Conservation (phyloP, 2,888 invertebrate species). For the Gastracanthus pulcherrimus region DNA sequence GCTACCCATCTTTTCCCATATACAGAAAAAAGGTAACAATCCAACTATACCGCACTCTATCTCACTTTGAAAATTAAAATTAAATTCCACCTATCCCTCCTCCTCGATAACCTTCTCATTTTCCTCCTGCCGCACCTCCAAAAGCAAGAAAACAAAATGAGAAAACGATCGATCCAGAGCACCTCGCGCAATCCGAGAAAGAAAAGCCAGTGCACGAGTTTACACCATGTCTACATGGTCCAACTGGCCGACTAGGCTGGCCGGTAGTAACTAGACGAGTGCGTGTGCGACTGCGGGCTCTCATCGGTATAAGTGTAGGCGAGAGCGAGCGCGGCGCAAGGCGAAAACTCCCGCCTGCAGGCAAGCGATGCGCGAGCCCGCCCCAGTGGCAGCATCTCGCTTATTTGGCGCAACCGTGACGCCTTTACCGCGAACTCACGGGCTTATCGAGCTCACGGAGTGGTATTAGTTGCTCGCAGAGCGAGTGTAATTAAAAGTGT, state of each 20-base stretch:
- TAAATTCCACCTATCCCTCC: too few relatives aligned
- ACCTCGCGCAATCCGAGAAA: too few relatives aligned
- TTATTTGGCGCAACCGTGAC: slow-evolving; percentile 51
- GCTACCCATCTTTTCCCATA: slow-evolving; percentile 69
- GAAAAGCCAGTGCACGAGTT: too few relatives aligned
- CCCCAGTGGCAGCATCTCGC: too few relatives aligned
- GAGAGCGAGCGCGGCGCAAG: neutral
- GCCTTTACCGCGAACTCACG: neutral
- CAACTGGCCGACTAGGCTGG: slow-evolving; percentile 48
- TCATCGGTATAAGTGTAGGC: neutral
- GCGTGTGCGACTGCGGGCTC: slow-evolving; percentile 67
- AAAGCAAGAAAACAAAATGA: neutral
- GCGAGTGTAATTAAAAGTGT: too few relatives aligned
- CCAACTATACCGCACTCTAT: neutral
- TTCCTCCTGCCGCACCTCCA: neutral
- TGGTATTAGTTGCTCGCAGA: too few relatives aligned
- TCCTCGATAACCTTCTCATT: neutral
- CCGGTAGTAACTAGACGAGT: too few relatives aligned
- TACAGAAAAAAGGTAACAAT: neutral
- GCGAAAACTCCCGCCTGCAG: slow-evolving; percentile 59
- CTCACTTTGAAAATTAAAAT: too few relatives aligned
- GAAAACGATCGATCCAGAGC: too few relatives aligned
- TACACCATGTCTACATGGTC: too few relatives aligned
- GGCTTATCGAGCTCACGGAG: neutral
- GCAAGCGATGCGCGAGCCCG: slow-evolving; percentile 24